phyloP scores from a whole-genome alignment of 2,113 vertebrate species.

The Sphyrna mokarran region DNA sequence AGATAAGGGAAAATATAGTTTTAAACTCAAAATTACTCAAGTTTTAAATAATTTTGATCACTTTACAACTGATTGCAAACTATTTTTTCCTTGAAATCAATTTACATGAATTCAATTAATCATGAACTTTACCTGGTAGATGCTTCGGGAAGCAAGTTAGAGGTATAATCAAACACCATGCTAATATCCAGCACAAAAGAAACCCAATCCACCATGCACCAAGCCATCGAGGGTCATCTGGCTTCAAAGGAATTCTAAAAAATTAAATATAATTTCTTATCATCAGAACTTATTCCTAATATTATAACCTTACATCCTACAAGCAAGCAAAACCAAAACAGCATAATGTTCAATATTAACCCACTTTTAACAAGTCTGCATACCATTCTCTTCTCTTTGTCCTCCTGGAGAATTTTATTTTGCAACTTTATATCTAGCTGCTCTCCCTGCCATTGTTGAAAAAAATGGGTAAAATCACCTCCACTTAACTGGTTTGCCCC shows the following conservation, averaged over 20 bases:
- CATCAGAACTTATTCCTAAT: not conserved
- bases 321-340: not conserved
- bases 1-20: not conserved
- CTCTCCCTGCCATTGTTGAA: not conserved
- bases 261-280: not conserved
- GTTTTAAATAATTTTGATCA: not conserved
- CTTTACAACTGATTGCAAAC: not conserved
- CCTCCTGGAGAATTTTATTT: not conserved
- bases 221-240: slow-evolving; percentile 64
- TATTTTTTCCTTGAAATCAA: not conserved
- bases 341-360: too few relatives aligned
- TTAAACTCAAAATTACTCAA: not conserved
- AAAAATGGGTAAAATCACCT: not conserved
- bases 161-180: slow-evolving; percentile 62
- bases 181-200: slow-evolving; percentile 51
- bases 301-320: not conserved
- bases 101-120: not conserved
- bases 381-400: not conserved
- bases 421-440: not conserved
- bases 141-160: slow-evolving; percentile 66
- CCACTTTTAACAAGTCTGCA: not conserved
- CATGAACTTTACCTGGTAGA: slow-evolving; percentile 59
- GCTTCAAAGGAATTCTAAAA: slow-evolving; percentile 43
- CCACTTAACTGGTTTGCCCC: too few relatives aligned
- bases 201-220: slow-evolving; percentile 75